Percentiles rank a stretch among this genome's conserved stretches.
These are phyloP conservation scores for Leptopilina clavipes DNA, from an alignment of 1,140 invertebrate species.

Conservation along the genomic window DNA sequence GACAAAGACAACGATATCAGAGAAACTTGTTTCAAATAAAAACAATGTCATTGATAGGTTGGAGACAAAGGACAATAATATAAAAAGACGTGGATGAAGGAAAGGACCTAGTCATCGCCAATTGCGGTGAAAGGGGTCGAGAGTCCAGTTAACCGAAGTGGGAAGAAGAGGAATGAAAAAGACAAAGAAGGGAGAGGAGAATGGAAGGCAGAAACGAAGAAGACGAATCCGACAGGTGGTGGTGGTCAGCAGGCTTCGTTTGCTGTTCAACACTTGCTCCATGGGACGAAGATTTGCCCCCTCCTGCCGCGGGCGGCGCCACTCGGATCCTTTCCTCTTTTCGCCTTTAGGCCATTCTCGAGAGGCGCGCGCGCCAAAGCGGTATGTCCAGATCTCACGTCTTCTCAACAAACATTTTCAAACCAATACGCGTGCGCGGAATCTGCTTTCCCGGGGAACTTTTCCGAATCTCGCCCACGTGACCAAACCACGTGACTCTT, in stretches of 20 bases:
- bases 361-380: constrained; percentile 73
- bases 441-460: constrained; percentile 54
- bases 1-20: neutral
- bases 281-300: constrained; percentile 65
- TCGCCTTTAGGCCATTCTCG: constrained; percentile 75
- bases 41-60: neutral
- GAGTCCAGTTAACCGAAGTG: constrained; percentile 43
- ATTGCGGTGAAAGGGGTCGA: too few species aligned
- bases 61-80: constrained; percentile 30
- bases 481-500: constrained; percentile 55
- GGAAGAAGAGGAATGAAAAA: constrained; percentile 32
- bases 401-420: constrained; percentile 51
- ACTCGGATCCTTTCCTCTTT: constrained; percentile 73
- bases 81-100: constrained; percentile 38
- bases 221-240: constrained; percentile 44
- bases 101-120: constrained; percentile 46
- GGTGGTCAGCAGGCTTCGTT: constrained; percentile 55
- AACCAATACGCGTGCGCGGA: constrained; percentile 61
- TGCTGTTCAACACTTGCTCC: constrained; percentile 65
- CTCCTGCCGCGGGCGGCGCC: constrained; percentile 73
- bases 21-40: neutral
- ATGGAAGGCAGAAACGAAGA: constrained; percentile 33
- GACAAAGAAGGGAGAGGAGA: constrained; percentile 38
- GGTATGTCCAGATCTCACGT: constrained; percentile 59
- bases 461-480: constrained; percentile 62